These are phyloP conservation scores for Ennomos fuscantarius DNA, from an alignment of 2,888 invertebrate species.

Conservation along the genomic window DNA sequence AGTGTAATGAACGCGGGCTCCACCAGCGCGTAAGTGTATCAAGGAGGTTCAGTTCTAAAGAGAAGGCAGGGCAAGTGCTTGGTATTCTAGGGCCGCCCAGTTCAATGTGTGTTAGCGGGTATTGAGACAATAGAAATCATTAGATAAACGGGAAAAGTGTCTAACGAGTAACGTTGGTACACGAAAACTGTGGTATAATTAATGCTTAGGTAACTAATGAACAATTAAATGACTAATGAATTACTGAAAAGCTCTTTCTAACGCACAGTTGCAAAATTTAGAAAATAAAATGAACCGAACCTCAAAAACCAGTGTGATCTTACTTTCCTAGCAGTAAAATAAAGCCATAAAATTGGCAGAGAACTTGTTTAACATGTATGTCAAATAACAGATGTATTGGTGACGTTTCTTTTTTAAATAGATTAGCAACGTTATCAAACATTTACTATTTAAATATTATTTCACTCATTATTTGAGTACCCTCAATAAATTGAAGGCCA, in stretches of 20 bases:
- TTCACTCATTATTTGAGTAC: conserved; percentile 12
- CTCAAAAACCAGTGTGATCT: too few relatives aligned
- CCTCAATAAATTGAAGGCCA: conserved; percentile 17
- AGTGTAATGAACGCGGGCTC: conserved; percentile 1
- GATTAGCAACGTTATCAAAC: neutral
- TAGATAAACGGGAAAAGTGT: neutral
- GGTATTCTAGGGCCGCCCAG: conserved; percentile 4
- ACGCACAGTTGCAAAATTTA: too few relatives aligned
- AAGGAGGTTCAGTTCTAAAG: conserved; percentile 53
- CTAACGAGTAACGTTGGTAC: neutral
- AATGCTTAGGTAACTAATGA: too few relatives aligned
- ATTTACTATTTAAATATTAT: conserved; percentile 11
- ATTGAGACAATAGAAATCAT: conserved; percentile 8
- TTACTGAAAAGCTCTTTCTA: too few relatives aligned
- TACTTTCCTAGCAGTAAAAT: too few relatives aligned
- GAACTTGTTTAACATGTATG: conserved; percentile 17
- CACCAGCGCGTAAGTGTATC: conserved; percentile 49
- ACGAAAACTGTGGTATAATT: too few relatives aligned
- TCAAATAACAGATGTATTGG: conserved; percentile 11
- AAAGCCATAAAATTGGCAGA: neutral
- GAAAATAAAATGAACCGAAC: too few relatives aligned
- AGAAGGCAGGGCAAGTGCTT: conserved; percentile 3
- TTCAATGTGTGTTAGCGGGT: conserved; percentile 6
- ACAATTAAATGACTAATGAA: too few relatives aligned
- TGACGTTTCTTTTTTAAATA: neutral